A percentile compares a stretch with the other conserved stretches of the same genome.
Conservation (phyloP, 1,140 invertebrate species). For the Aphelinus atriplicis region DNA sequence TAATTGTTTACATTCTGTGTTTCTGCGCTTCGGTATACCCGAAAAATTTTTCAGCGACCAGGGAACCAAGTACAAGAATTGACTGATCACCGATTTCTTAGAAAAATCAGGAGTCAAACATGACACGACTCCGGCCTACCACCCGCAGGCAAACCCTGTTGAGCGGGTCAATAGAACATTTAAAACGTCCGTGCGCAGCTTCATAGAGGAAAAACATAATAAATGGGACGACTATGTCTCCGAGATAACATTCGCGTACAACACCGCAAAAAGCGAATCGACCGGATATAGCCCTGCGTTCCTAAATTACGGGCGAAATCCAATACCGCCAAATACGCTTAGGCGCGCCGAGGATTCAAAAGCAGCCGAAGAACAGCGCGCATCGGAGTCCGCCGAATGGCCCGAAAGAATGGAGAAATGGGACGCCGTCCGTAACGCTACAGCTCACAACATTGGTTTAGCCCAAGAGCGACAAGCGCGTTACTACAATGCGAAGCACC, state of each 20-base stretch:
- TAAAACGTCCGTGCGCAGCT: background rate
- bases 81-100: no score
- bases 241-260: no score
- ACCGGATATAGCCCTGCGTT: background rate
- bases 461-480: background rate
- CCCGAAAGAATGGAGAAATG: background rate
- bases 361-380: no score
- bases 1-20: no score
- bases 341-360: background rate
- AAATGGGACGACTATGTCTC: no score
- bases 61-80: no score
- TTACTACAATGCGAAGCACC: conserved; percentile 2
- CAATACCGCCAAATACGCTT: background rate
- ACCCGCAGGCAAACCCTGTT: no score
- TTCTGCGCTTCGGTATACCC: no score
- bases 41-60: no score
- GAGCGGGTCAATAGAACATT: no score
- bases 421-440: background rate
- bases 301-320: conserved; percentile 4
- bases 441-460: background rate
- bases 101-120: background rate
- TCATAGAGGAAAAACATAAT: no score
- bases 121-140: no score
- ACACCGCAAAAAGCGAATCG: background rate
- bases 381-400: background rate